Conservation (phyloP, 2,888 invertebrate species). For the Scaptomyza cyrtandrae region DNA sequence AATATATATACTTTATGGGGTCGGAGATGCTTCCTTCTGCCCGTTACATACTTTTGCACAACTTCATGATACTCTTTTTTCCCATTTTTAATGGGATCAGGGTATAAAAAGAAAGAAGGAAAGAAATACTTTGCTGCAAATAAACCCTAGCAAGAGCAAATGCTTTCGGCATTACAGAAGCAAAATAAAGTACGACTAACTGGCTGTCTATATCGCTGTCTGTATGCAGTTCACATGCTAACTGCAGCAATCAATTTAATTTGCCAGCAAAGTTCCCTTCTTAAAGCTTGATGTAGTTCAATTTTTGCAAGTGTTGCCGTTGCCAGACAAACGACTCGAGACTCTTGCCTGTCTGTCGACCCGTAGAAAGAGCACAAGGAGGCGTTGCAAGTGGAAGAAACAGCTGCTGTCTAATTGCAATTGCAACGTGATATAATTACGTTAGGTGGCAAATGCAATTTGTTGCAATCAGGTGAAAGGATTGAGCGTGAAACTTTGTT, state of each 20-base stretch:
- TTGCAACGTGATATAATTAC: conserved; percentile 66
- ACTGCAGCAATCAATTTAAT: conserved; percentile 74
- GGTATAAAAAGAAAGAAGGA: conserved; percentile 7
- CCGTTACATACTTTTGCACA: too few relatives aligned
- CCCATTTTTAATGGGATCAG: too few relatives aligned
- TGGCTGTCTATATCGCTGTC: too few relatives aligned
- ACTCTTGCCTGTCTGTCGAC: too few relatives aligned
- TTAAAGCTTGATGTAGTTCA: conserved; percentile 42
- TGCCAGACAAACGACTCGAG: conserved; percentile 3
- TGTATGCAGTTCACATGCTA: conserved; percentile 55
- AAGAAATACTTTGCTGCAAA: conserved; percentile 36
- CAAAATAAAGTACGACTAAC: background rate
- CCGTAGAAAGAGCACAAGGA: too few relatives aligned
- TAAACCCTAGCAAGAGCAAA: conserved; percentile 41
- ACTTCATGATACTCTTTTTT: too few relatives aligned
- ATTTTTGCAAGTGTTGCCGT: conserved; percentile 33
- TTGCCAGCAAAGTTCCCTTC: conserved; percentile 33
- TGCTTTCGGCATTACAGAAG: conserved; percentile 37
- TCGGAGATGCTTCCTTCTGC: too few relatives aligned
- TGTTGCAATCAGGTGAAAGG: conserved; percentile 59
- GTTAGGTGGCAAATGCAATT: conserved; percentile 66
- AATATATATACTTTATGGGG: too few relatives aligned
- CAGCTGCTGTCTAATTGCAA: conserved; percentile 60
- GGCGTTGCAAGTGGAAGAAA: background rate
- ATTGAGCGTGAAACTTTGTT: conserved; percentile 22